These are phyloP conservation scores for Tetragnatha versicolor DNA, from an alignment of 1,140 invertebrate species.

Conservation along the genomic window DNA sequence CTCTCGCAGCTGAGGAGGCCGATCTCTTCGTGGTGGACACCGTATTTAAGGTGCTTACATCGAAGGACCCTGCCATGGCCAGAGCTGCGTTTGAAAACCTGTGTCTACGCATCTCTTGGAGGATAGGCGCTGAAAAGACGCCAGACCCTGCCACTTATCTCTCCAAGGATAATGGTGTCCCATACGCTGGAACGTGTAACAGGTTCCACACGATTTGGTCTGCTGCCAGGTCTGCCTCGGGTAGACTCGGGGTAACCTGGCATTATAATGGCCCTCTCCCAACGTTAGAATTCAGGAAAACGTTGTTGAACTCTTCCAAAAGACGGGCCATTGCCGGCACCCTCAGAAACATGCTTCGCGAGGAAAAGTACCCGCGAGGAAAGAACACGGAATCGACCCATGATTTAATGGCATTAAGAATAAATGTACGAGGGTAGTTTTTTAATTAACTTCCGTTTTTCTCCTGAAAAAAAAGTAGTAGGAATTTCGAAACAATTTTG, in stretches of 20 bases:
- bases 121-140: background rate
- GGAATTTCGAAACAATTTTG: background rate
- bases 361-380: too few species aligned
- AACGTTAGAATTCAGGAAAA: too few species aligned
- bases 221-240: too few species aligned
- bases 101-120: background rate
- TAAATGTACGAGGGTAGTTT: too few species aligned
- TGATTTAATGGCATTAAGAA: too few species aligned
- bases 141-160: background rate
- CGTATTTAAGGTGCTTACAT: background rate
- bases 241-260: too few species aligned
- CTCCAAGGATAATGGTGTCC: background rate
- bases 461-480: fast-evolving
- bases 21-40: background rate
- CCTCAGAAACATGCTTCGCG: too few species aligned
- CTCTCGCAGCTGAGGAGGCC: background rate
- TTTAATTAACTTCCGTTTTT: background rate
- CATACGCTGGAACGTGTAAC: background rate
- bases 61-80: background rate
- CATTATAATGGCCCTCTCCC: too few species aligned
- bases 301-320: too few species aligned
- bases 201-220: background rate
- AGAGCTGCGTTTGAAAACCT: background rate
- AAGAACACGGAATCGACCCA: too few species aligned
- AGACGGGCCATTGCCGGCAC: too few species aligned